Evolutionary conservation across 2,113 vertebrate species (phyloP), one percentile per base, ranked within the genome.

Genomic region (Nibea albiflora): DNA sequence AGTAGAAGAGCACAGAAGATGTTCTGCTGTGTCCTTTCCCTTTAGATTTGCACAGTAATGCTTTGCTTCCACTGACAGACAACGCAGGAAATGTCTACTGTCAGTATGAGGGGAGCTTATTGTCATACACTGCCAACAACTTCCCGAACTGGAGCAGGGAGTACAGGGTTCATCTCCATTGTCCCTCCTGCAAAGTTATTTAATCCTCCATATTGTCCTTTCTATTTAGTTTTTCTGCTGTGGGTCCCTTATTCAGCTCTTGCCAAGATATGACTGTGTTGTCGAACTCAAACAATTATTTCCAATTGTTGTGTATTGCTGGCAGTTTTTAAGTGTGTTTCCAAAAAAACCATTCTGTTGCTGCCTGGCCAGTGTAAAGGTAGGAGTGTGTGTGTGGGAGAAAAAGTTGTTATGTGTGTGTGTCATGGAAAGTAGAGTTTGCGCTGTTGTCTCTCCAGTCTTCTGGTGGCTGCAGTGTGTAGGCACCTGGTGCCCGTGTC

Each of bases 61-160:
- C 49, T 79, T 46, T 67, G 54, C 64, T 69, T 85, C 71, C 42
- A 24, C 50, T 80, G 82, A 80, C 64, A 62, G 81, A 80, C 75
- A 70, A 88, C 52, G 72, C 87, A 90, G 88, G 90, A 93, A 92
- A 83, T 52, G 19, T 46, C 64, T 56, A 2, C 81, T 83, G 80
- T 52, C 66, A 60, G 66, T 80, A 49, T 73, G 73, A 80, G 73
- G 62, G 56, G 71, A 49, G 78, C 68, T 88, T 65, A 80, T 88
- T 88, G 89, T 85, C 86, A 89, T 80, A 76, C 76, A 44, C 75
- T 22, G 88, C 78, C 81, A 93, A 89, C 76, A 78, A 92, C 90
- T 90, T 93, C 87, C 91, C 76, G 67, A 81, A 90, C 54, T 52
- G 68, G 68, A 90, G 74, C 70, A 74, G 65, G 16, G 56, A 81